Percentiles rank a stretch among this genome's conserved stretches.
Evolutionary conservation across 2,113 vertebrate genomes (phyloP).

Genomic region (Catharus fuscescens): DNA sequence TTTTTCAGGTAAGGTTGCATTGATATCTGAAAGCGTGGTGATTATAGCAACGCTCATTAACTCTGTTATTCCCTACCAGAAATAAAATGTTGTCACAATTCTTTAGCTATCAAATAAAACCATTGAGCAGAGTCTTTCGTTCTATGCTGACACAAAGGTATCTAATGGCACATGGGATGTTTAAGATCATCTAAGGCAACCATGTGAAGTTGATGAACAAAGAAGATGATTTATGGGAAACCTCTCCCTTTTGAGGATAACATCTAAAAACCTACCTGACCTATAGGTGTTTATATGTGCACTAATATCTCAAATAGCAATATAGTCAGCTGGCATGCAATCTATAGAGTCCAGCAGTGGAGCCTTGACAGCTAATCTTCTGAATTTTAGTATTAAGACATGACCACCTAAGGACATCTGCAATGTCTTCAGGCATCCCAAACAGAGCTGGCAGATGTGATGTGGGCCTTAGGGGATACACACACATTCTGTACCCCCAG

Average conservation of each 20-base stretch:
- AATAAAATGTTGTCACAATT: neutral
- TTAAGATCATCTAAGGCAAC: neutral
- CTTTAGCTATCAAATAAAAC: neutral
- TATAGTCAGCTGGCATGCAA: neutral
- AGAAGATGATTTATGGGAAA: neutral
- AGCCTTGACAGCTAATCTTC: neutral
- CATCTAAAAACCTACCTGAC: neutral
- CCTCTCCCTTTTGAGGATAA: neutral
- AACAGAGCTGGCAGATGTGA: neutral
- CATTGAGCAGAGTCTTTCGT: neutral
- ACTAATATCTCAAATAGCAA: neutral
- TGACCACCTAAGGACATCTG: neutral
- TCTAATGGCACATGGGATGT: neutral
- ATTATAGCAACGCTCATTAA: neutral
- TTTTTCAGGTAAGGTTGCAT: slow-evolving; percentile 82
- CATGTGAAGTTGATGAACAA: neutral
- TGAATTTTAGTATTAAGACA: neutral
- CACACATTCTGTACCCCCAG: neutral
- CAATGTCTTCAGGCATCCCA: neutral
- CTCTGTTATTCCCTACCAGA: neutral
- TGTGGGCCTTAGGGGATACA: neutral
- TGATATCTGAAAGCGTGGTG: neutral
- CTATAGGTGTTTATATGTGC: neutral
- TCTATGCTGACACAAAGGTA: neutral
- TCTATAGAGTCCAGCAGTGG: neutral